These are phyloP conservation scores for Zapus hudsonius DNA, from an alignment of 2,113 vertebrate genomes.

Conservation along the genomic window DNA sequence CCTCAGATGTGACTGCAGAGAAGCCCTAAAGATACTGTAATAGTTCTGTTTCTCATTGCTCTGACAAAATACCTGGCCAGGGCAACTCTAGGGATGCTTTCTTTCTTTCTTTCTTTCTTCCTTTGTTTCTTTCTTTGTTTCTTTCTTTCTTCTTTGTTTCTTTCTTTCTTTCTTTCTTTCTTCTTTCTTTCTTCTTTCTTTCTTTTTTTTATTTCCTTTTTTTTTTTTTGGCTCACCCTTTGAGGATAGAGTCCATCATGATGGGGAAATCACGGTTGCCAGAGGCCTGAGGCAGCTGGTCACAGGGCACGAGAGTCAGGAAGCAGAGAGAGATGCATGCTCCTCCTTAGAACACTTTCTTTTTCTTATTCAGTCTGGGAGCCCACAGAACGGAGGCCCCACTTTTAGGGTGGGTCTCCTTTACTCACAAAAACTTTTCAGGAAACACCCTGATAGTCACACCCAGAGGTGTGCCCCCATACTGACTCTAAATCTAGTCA, in stretches of 20 bases:
- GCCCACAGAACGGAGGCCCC: too few species aligned
- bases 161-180: too few species aligned
- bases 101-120: too few species aligned
- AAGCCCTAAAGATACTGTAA: neutral
- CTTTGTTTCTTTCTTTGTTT: too few species aligned
- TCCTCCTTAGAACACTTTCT: neutral
- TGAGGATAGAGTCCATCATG: neutral
- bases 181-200: too few species aligned
- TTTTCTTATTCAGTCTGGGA: neutral
- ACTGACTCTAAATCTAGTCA: neutral
- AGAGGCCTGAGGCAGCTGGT: accelerated
- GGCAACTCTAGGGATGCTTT: too few species aligned
- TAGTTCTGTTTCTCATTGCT: neutral
- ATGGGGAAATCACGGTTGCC: too few species aligned
- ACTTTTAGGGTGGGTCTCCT: neutral
- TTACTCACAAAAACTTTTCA: neutral
- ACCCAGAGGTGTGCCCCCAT: neutral
- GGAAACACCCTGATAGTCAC: neutral
- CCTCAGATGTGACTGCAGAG: neutral
- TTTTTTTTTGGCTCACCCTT: neutral
- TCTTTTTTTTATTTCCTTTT: too few species aligned
- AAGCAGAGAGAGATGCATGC: neutral
- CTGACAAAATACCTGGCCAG: neutral
- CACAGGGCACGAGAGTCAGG: neutral
- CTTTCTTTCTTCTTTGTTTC: too few species aligned